Evolutionary conservation across 2,797 vertebrate species (phyloP), one percentile per base, ranked within the genome.

Genomic region (Paedocypris micromegethes): DNA sequence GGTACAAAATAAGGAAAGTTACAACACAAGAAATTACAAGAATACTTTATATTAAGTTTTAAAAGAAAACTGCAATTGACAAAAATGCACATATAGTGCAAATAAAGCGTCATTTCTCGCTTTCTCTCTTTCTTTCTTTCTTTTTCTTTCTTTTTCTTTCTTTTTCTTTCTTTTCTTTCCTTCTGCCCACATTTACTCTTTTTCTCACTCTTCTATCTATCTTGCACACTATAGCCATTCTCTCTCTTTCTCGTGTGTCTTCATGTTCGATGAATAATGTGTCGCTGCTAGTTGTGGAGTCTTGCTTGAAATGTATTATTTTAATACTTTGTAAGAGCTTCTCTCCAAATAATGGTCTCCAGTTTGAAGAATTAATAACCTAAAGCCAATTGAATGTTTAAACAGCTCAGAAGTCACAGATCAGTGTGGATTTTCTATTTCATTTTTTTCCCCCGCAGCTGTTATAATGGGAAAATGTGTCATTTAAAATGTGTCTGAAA

Each of bases 201-300:
- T 23, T 23, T 23, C 23, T 23, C 23, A 23, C 23, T 23, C 23
- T 23, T 23, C 23, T 23, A 23, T 23, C 1, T 23, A 23, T 23
- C 23, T 1, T 23, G 23, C 23, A 23, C 23, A 23, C 23, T 23
- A 23, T 1, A 23, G 23, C 6, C 47, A 44, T 50, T 60, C 54
- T 9, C 47, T 23, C 44, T 56, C 9, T 50, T 50, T 23, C 55
- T 41, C 68, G n/a, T 49, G 51, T 51, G 66, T 63, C 58, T 38
- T 46, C 42, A 52, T 73, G 57, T 73, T 72, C 72, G 64, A 79
- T 68, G 75, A 66, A 75, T 66, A 69, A 64, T 39, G 58, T 68
- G 73, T 77, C 46, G 44, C 61, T 75, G 48, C 64, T 40, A 76
- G 61, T 56, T 66, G 57, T 53, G 23, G 7, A 5, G 61, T 69